Evolutionary conservation across 2,113 vertebrate genomes (phyloP).

Genomic region (Ascaphus truei): DNA sequence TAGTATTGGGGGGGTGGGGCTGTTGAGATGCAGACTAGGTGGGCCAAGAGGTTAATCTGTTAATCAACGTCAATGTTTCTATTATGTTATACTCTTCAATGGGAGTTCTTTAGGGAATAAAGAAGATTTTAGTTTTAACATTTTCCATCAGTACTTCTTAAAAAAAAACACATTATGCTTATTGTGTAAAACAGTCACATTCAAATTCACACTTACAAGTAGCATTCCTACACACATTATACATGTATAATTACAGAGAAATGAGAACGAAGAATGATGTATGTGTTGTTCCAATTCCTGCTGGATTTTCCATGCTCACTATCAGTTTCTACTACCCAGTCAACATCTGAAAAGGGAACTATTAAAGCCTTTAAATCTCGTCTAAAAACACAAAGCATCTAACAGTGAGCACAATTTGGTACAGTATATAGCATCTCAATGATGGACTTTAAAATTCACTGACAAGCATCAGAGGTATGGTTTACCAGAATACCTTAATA

Average conservation of each 20-base stretch:
- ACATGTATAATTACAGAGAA: constrained; percentile 32
- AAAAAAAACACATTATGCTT: background rate
- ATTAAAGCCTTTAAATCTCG: background rate
- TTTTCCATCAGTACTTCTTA: background rate
- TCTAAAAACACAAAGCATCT: background rate
- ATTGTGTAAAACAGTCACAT: too few species aligned
- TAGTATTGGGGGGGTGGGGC: too few species aligned
- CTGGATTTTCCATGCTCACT: constrained; percentile 22
- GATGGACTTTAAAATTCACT: too few species aligned
- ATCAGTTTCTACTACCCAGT: constrained; percentile 28
- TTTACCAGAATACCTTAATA: too few species aligned
- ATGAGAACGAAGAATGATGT: constrained; percentile 29
- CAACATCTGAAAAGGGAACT: background rate
- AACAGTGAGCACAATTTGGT: background rate
- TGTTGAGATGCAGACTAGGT: too few species aligned
- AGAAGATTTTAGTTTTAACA: background rate
- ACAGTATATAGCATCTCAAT: too few species aligned
- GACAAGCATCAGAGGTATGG: too few species aligned
- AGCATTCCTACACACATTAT: constrained; percentile 24
- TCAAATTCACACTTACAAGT: too few species aligned
- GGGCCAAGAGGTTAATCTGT: too few species aligned
- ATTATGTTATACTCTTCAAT: too few species aligned
- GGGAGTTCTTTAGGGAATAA: too few species aligned
- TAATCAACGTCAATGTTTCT: too few species aligned
- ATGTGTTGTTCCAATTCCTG: constrained; percentile 36